Evolutionary conservation across 2,113 vertebrate species (phyloP), one percentile per base, ranked within the genome.

Genomic region (Psilopogon haemacephalus): DNA sequence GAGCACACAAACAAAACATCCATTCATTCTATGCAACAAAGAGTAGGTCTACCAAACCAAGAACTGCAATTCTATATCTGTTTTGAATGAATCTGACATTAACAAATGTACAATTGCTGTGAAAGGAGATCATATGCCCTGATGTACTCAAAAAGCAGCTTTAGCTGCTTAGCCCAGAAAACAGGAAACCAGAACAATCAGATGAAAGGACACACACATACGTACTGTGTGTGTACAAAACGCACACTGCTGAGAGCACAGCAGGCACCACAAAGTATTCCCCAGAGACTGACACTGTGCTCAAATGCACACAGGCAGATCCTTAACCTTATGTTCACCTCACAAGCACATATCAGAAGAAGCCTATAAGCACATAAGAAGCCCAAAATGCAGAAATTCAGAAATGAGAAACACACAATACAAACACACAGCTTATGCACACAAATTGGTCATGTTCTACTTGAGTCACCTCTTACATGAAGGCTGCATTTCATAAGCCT

Each of bases 101-200:
- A 83, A 59, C 75, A 91, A 93, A 80, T 8, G 52, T 58, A 80
- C 56, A 87, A 23, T 3, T 91, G 63, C 75, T 18, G 32, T 55
- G 46, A 62, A 67, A 89, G 60, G 75, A 92, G 93, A 76, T 37
- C 60, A 88, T 18, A 32, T 19, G 68, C n/a, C n/a, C 65, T 68
- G 69, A 62, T 64, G 44, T 37, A 77, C n/a, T 75, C 67, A 35
- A 69, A 86, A 74, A 9, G 16, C 38, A 77, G n/a, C 37, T 33
- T 59, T 84, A 73, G 79, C 71, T 77, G 68, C 89, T 86, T n/a
- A 56, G 54, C 23, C 30, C 48, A 88, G 72, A 94, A 83, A 91
- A 92, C 21, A 95, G 77, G 65, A 90, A 86, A 89, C 69, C 55
- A 86, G 77, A 86, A 81, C 58, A 89, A 74, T 72, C 56, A 74